Evolutionary conservation across 1,140 invertebrate genomes (phyloP), one percentile per base, ranked within the genome.

Genomic region (Cyclargus thomasi): DNA sequence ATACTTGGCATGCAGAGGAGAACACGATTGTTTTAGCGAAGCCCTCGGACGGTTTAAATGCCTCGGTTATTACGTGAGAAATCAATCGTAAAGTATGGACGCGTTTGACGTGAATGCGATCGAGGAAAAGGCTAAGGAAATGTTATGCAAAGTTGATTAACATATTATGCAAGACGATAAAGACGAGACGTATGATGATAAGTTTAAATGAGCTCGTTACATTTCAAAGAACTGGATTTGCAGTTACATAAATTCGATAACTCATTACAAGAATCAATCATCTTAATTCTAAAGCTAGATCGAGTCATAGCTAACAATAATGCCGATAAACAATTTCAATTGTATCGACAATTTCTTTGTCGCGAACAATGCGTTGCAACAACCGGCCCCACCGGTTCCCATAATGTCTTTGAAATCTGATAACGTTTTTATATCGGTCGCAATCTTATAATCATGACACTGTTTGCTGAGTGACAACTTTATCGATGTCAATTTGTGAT

Each of bases 1-100:
- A 67, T 66, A 69, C 73, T 78, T 77, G 76, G 70, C 70, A 75
- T 78, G 64, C 22, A 22, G n/a, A 23, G 64, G 62, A 53, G 53
- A 20, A 29, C 62, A 22, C 68, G 53, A 70, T 70, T 70, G 68
- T 70, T 70, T 66, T 53, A 69, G 68, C 68, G 62, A 65, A 62
- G 64, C 64, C 57, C 64, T 69, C 55, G 64, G 59, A 66, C 53
- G 29, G 18, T 47, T 64, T 47, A 64, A 64, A 64, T 64, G 39
- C 63, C 63, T 47, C 53, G 22, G 20, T 35, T 64, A 53, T 39
- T 53, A 21, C 39, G 39, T 47, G 39, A 47, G 39, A 47, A 47
- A 47, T 47, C 39, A 47, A 47, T 47, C 39, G 39, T 47, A 11
- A 16, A 8, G 4, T 29, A 29, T 29, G 11, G 39, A 16, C 39